Evolutionary conservation across 2,797 vertebrate genomes (phyloP).

Genomic region (Ataeniobius toweri): DNA sequence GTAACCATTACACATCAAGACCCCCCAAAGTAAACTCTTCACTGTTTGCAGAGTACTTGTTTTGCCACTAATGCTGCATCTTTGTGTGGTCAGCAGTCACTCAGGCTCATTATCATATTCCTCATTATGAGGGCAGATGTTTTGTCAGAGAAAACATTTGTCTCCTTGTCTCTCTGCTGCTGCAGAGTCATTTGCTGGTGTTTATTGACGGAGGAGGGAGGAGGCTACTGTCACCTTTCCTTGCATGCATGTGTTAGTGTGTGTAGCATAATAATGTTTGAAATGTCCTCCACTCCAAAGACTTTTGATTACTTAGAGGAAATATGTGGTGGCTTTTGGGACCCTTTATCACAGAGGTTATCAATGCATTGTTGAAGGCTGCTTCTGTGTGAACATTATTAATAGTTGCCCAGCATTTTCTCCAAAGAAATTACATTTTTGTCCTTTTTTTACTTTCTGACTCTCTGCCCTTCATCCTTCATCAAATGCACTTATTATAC

Average conservation of each 20-base stretch:
- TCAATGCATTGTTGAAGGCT: slow-evolving; percentile 53
- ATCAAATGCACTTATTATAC: slow-evolving; percentile 26
- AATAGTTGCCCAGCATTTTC: slow-evolving; percentile 33
- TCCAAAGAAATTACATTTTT: slow-evolving; percentile 44
- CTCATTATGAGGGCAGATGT: slow-evolving; percentile 61
- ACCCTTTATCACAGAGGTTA: slow-evolving; percentile 71
- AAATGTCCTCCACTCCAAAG: slow-evolving; percentile 58
- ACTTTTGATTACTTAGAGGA: slow-evolving; percentile 59
- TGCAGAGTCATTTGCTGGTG: slow-evolving; percentile 39
- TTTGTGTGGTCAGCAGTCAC: slow-evolving; percentile 22
- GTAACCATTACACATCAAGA: slow-evolving; percentile 31
- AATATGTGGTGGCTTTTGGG: slow-evolving; percentile 54
- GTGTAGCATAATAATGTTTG: slow-evolving; percentile 62
- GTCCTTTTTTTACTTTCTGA: slow-evolving; percentile 6
- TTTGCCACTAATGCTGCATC: slow-evolving; percentile 6
- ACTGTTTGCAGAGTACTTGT: not conserved
- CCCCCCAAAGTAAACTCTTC: not conserved
- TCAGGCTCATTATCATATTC: slow-evolving; percentile 41
- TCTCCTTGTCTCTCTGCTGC: slow-evolving; percentile 44
- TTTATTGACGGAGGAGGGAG: slow-evolving; percentile 36
- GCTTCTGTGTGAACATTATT: slow-evolving; percentile 29
- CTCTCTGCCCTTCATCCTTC: slow-evolving; percentile 35
- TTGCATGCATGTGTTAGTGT: slow-evolving; percentile 36
- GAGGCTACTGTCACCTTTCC: slow-evolving; percentile 50
- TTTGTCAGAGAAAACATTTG: slow-evolving; percentile 51